Evolutionary conservation across 2,888 invertebrate species (phyloP), one percentile per base, ranked within the genome.

Genomic region (Aphrophora alni): DNA sequence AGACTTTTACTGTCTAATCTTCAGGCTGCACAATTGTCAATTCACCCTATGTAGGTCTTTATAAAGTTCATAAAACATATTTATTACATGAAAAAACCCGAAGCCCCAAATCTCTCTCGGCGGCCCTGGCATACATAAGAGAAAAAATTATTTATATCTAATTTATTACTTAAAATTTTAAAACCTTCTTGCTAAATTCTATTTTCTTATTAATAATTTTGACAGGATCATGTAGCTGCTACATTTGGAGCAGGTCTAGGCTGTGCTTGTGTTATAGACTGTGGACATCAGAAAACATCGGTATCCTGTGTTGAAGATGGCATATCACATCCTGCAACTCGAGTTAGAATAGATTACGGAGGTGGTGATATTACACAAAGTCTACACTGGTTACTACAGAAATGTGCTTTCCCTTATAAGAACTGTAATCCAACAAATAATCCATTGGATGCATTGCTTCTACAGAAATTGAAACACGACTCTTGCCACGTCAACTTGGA

Each of bases 271-370:
- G 97, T 98, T 0, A 95, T 98, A 0, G 98, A 98, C 87, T 94
- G 98, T 77, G 98, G 98, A 0, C 98, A 98, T 87, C 97, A 98
- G 87, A 98, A 98, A 89, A 97, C 97, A 0, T 96, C 97, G 0
- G 95, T 98, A 25, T 97, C 97, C 0, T 98, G 98, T 89, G 97
- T 98, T 0, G 98, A 98, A 89, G 98, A 98, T 90, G 98, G 97
- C 0, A 95, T 98, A 82, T 98, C 98, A 27, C 96, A 97, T 86
- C 93, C 95, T 84, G 94, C 94, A 83, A 97, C 98, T 0, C 70
- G 97, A 86, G 92, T 94, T 86, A 85, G 86, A 80, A 78, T 83
- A 26, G 85, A 84, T 12, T 85, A 85, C 83, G 86, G 85, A n/a
- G 86, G 85, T 70, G 82, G 95, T 14, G 98, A 98, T 89, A 94